Evolutionary conservation across 2,888 invertebrate genomes (phyloP).

Genomic region (Bembecia ichneumoniformis): DNA sequence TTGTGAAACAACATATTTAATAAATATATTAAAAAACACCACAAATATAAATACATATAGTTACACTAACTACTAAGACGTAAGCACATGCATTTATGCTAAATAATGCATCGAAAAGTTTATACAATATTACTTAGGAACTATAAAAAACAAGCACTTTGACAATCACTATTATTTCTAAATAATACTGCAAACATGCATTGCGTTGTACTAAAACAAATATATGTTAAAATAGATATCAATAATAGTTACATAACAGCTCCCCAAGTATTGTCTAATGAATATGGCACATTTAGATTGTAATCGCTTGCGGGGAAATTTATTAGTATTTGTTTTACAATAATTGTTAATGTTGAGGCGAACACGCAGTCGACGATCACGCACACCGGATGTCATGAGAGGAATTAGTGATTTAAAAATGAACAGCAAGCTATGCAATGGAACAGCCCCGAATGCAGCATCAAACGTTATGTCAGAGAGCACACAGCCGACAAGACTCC

Average conservation of each 20-base stretch:
- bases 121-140: background rate
- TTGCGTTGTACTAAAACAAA: conserved; percentile 16
- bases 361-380: conserved; percentile 26
- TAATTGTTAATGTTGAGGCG: conserved; percentile 25
- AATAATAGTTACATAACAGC: too few species aligned
- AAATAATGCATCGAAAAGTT: background rate
- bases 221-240: conserved; percentile 43
- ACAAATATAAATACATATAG: background rate
- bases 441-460: too few species aligned
- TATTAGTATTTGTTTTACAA: too few species aligned
- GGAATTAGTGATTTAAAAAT: background rate
- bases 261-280: too few species aligned
- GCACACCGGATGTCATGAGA: conserved; percentile 19
- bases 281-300: too few species aligned
- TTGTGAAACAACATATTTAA: background rate
- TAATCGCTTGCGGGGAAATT: too few species aligned
- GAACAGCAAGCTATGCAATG: background rate
- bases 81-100: conserved; percentile 1
- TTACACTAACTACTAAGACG: too few species aligned
- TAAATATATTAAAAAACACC: background rate
- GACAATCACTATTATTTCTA: conserved; percentile 27
- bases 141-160: conserved; percentile 27
- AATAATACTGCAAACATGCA: conserved; percentile 63
- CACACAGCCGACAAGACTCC: too few species aligned
- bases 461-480: too few species aligned